Conservation (phyloP, 2,113 vertebrate genomes). For the Pimephales promelas region DNA sequence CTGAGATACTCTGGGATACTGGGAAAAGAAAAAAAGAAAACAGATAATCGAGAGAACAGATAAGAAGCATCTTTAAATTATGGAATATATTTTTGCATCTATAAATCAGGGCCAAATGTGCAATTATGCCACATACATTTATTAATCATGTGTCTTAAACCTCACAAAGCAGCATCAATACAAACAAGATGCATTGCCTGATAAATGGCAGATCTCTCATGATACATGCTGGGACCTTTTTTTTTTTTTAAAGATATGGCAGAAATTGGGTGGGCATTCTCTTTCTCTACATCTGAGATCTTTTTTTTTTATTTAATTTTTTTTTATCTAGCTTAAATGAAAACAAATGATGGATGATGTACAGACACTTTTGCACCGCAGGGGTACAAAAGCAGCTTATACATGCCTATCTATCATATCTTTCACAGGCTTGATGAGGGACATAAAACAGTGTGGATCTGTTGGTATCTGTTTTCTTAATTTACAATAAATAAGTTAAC, state of each 20-base stretch:
- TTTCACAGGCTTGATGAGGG: not conserved
- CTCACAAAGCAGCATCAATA: conserved; percentile 1
- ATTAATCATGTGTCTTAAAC: conserved; percentile 38
- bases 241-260: conserved; percentile 6
- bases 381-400: not conserved
- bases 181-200: conserved; percentile 23
- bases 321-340: conserved; percentile 57
- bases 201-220: conserved; percentile 25
- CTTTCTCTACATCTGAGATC: conserved; percentile 21
- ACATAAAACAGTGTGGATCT: not conserved
- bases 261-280: too few species aligned
- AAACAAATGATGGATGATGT: conserved; percentile 58
- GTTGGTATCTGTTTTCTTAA: not conserved
- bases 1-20: too few species aligned
- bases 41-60: not conserved
- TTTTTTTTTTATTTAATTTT: too few species aligned
- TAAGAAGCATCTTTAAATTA: conserved; percentile 23
- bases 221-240: conserved; percentile 37
- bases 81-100: conserved; percentile 25
- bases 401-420: conserved; percentile 1
- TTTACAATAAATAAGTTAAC: not conserved
- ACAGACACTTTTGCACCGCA: conserved; percentile 37
- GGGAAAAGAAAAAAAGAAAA: too few species aligned
- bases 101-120: conserved; percentile 18
- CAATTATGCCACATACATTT: conserved; percentile 33